Conservation (phyloP, 2,113 vertebrate genomes). For the Labrus mixtus region DNA sequence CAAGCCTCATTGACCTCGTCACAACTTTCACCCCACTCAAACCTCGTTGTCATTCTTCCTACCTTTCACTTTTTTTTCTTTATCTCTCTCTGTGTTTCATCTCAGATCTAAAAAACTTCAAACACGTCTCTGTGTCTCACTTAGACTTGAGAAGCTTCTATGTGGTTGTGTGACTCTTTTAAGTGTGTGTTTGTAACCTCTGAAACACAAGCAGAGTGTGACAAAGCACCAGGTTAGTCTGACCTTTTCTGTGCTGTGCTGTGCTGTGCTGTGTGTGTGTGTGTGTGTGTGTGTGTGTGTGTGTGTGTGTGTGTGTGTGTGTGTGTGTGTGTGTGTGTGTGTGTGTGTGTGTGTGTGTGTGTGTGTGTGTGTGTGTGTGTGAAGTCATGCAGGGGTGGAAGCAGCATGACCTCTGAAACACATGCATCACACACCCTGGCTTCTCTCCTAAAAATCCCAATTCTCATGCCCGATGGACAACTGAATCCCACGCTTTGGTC, state of each 20-base stretch:
- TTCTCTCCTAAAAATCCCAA: conserved; percentile 25
- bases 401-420: conserved; percentile 23
- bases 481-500: conserved; percentile 52
- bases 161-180: not conserved
- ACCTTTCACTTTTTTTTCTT: not conserved
- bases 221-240: conserved; percentile 28
- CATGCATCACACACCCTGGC: conserved; percentile 30
- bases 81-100: conserved; percentile 20
- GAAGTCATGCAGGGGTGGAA: conserved; percentile 25
- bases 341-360: conserved; percentile 6
- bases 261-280: conserved; percentile 12
- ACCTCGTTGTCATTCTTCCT: conserved; percentile 12
- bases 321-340: conserved; percentile 21
- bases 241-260: conserved; percentile 38
- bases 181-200: conserved; percentile 35
- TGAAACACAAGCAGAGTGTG: conserved; percentile 18
- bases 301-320: conserved; percentile 19
- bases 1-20: conserved; percentile 6
- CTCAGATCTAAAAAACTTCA: conserved; percentile 53
- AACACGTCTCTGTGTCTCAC: conserved; percentile 35
- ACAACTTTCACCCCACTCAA: conserved; percentile 23
- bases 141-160: not conserved
- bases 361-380: conserved; percentile 18
- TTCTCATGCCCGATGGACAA: conserved; percentile 47
- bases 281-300: conserved; percentile 16